Conservation (phyloP, 2,888 invertebrate genomes). For the Heteromurus nitidus region DNA sequence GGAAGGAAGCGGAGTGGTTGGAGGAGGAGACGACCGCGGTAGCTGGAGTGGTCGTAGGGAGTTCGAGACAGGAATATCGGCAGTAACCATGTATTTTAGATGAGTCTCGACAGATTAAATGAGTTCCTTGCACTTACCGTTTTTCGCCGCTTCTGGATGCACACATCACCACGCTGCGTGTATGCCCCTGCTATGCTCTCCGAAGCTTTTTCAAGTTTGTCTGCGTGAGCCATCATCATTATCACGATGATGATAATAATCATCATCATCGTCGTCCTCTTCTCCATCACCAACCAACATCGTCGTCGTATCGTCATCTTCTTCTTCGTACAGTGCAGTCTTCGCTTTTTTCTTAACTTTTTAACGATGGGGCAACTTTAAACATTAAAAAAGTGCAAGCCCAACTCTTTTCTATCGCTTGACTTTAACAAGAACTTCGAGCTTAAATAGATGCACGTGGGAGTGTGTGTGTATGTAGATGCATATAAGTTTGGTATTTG, state of each 20-base stretch:
- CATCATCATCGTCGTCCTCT: neutral
- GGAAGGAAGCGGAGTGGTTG: slow-evolving; percentile 48
- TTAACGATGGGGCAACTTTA: slow-evolving; percentile 26
- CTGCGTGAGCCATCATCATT: slow-evolving; percentile 15
- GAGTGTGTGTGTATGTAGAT: slow-evolving; percentile 14
- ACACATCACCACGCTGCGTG: no score
- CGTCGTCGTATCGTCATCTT: neutral
- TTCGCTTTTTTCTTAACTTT: slow-evolving; percentile 11
- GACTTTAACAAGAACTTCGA: neutral
- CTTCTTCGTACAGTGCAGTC: neutral
- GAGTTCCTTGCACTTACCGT: slow-evolving; percentile 11
- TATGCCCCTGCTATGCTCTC: neutral
- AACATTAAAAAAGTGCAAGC: slow-evolving; percentile 44
- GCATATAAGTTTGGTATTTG: slow-evolving; percentile 45
- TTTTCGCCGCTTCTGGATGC: neutral
- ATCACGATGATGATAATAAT: slow-evolving; percentile 4
- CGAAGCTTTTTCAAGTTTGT: slow-evolving; percentile 10
- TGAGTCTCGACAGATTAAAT: slow-evolving; percentile 50
- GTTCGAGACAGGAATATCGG: slow-evolving; percentile 16
- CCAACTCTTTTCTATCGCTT: no score
- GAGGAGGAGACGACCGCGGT: slow-evolving; percentile 1
- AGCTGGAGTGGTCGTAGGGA: slow-evolving; percentile 15
- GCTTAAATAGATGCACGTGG: neutral
- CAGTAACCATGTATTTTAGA: slow-evolving; percentile 39
- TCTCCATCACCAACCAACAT: neutral